Evolutionary conservation across 2,888 invertebrate genomes (phyloP).

Genomic region (Agrochola litura): DNA sequence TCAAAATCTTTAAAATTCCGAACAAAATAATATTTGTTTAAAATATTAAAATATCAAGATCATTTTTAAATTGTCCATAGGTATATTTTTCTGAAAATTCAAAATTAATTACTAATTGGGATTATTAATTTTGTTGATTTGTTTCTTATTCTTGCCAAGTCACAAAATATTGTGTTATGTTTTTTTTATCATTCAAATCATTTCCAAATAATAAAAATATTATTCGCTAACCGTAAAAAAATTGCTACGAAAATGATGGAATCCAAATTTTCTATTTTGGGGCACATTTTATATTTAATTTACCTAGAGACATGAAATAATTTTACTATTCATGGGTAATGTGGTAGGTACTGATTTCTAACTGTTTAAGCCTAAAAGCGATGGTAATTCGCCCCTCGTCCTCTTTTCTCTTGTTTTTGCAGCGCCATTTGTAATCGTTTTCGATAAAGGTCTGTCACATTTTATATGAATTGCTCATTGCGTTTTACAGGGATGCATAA

Average conservation of each 20-base stretch:
- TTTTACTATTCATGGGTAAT: background rate
- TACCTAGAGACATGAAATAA: background rate
- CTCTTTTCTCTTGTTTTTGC: background rate
- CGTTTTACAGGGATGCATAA: background rate
- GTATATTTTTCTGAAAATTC: background rate
- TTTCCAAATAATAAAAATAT: too few species aligned
- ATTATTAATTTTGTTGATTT: background rate
- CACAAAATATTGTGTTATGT: background rate
- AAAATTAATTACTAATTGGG: background rate
- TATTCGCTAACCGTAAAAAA: background rate
- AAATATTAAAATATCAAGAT: conserved; percentile 20
- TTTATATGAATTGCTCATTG: background rate
- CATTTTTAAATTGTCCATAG: background rate
- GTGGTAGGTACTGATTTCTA: background rate
- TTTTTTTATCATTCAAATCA: background rate
- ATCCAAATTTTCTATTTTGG: background rate
- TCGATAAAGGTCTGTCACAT: background rate
- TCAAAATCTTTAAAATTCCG: background rate
- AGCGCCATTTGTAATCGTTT: too few species aligned
- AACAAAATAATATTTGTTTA: background rate
- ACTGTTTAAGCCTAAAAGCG: background rate
- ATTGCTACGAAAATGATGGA: background rate
- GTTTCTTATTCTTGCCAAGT: background rate
- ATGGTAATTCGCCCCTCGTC: background rate
- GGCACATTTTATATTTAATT: too few species aligned